These are phyloP conservation scores for Cotesia chilonis DNA, from an alignment of 1,140 invertebrate species.

Conservation along the genomic window DNA sequence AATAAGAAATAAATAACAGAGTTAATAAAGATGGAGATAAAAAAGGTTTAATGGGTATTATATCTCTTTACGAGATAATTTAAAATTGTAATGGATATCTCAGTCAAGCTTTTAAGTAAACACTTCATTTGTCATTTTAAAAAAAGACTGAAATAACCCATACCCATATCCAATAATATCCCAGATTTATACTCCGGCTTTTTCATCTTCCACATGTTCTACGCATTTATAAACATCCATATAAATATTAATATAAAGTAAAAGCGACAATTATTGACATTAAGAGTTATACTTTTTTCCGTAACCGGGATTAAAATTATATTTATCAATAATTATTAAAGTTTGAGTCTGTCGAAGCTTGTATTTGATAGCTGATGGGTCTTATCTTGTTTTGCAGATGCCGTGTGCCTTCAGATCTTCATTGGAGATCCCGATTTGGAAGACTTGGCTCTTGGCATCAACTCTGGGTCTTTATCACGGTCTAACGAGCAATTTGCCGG, in stretches of 20 bases:
- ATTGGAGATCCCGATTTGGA: neutral
- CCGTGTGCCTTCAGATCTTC: constrained; percentile 7
- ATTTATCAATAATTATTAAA: too few species aligned
- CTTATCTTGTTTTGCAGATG: constrained; percentile 11
- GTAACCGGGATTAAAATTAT: too few species aligned
- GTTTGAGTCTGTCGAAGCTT: neutral
- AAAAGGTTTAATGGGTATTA: constrained; percentile 39
- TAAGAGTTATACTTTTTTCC: too few species aligned
- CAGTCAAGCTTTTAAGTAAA: constrained; percentile 45
- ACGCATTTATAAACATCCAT: too few species aligned
- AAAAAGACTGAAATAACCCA: too few species aligned
- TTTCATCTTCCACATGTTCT: too few species aligned
- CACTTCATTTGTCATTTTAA: constrained; percentile 51
- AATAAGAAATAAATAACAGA: too few species aligned
- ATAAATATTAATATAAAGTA: too few species aligned
- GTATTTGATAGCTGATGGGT: constrained; percentile 9
- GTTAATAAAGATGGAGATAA: constrained; percentile 32
- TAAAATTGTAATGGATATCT: constrained; percentile 34
- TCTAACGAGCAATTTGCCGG: constrained; percentile 34
- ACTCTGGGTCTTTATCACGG: constrained; percentile 28
- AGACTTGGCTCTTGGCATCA: constrained; percentile 13
- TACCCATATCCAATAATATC: neutral
- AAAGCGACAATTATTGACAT: too few species aligned
- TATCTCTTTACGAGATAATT: constrained; percentile 38
- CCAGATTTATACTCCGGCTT: neutral